Evolutionary conservation across 2,797 vertebrate genomes (phyloP).

Genomic region (Scyliorhinus canicula): DNA sequence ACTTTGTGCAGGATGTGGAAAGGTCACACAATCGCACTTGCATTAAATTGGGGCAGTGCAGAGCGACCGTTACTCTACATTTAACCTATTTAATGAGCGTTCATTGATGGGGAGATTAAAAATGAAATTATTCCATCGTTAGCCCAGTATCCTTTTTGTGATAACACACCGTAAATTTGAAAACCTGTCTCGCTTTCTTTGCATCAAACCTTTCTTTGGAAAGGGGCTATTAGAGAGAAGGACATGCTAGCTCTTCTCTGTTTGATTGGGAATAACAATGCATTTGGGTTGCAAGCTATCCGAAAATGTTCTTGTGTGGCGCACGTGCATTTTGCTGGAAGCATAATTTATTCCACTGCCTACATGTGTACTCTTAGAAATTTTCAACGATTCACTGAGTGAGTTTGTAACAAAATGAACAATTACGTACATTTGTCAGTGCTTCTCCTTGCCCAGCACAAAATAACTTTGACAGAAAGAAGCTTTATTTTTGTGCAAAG

Average conservation of each 20-base stretch:
- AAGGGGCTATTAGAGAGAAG: neutral
- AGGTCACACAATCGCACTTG: neutral
- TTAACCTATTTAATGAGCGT: neutral
- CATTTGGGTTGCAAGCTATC: neutral
- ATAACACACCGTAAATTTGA: neutral
- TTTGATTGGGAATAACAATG: neutral
- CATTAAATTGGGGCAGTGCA: neutral
- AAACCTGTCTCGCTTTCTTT: neutral
- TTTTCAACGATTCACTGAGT: neutral
- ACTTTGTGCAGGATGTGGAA: neutral
- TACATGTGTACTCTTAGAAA: neutral
- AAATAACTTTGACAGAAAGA: neutral
- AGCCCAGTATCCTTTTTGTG: neutral
- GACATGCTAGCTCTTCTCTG: too few species aligned
- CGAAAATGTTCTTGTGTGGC: neutral
- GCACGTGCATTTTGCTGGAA: neutral
- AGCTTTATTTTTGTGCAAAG: neutral
- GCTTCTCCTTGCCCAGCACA: too few species aligned
- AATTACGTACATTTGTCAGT: neutral
- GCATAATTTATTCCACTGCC: neutral
- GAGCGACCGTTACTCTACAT: neutral
- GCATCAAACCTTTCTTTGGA: neutral
- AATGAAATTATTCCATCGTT: neutral
- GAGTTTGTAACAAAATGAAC: neutral
- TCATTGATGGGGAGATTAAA: neutral